phyloP scores from a whole-genome alignment of 53 echinoderm and acorn worm genomes.

The Patiria pectinifera region DNA sequence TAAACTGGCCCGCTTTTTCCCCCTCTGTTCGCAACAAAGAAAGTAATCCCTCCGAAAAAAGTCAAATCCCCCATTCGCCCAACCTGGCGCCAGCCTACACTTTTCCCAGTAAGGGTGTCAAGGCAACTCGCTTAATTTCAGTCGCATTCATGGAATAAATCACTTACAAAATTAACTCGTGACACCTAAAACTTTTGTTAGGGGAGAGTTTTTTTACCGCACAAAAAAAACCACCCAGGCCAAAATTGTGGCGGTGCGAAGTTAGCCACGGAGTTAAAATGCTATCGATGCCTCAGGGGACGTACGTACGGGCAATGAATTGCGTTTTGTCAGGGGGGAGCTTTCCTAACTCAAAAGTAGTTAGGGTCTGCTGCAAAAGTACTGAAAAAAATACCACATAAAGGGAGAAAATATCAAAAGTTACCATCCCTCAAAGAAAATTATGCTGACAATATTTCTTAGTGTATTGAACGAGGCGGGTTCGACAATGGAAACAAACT shows the following conservation, averaged over 20 bases:
- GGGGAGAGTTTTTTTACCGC: not conserved
- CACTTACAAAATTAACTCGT: slow-evolving; percentile 60
- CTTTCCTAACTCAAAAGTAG: not conserved
- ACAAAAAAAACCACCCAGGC: slow-evolving; percentile 22
- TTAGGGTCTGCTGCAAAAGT: not conserved
- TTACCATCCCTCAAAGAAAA: slow-evolving; percentile 18
- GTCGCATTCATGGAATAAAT: slow-evolving; percentile 53
- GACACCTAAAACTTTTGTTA: slow-evolving; percentile 64
- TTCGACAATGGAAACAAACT: slow-evolving; percentile 34
- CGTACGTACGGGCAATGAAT: slow-evolving; percentile 8
- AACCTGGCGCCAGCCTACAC: slow-evolving; percentile 39
- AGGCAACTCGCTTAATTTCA: slow-evolving; percentile 45
- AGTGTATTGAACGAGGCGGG: slow-evolving; percentile 26
- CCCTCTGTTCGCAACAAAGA: not conserved
- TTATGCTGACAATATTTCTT: slow-evolving; percentile 50
- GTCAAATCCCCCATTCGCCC: slow-evolving; percentile 22
- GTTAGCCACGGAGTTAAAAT: not conserved
- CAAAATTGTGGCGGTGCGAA: not conserved
- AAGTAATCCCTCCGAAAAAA: slow-evolving; percentile 24
- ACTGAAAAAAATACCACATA: not conserved
- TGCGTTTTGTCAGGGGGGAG: not conserved
- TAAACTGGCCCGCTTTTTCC: slow-evolving; percentile 4
- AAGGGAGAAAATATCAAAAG: not conserved
- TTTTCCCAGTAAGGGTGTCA: slow-evolving; percentile 53
- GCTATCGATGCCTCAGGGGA: slow-evolving; percentile 17